These are phyloP conservation scores for Prenolepis imparis DNA, from an alignment of 2,888 invertebrate species.

Conservation along the genomic window DNA sequence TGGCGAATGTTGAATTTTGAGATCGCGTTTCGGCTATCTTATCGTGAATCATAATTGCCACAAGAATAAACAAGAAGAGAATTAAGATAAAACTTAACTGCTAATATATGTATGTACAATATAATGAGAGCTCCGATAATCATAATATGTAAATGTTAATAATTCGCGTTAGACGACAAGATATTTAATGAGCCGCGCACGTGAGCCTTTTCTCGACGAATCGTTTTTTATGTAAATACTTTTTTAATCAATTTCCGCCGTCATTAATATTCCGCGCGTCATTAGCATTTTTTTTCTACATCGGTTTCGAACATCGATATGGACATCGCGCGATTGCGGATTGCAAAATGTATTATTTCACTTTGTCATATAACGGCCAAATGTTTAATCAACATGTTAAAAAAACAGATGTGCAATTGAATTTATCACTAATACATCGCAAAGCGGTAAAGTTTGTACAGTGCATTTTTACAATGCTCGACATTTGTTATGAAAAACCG, in stretches of 20 bases:
- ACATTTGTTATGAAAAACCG: constrained; percentile 19
- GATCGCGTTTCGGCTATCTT: constrained; percentile 8
- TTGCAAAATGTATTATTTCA: constrained; percentile 47
- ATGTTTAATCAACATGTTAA: constrained; percentile 44
- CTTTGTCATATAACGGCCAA: constrained; percentile 24
- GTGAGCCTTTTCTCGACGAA: background rate
- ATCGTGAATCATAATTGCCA: constrained; percentile 8
- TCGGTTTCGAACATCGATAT: constrained; percentile 21
- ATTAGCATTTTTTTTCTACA: constrained; percentile 41
- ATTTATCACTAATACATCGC: constrained; percentile 43
- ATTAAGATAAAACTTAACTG: constrained; percentile 23
- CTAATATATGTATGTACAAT: background rate
- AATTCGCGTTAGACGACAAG: background rate
- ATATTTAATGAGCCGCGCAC: background rate
- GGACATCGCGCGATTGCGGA: constrained; percentile 22
- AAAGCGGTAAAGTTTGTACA: background rate
- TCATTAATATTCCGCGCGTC: constrained; percentile 22
- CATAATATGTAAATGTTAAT: background rate
- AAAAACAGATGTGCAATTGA: constrained; percentile 30
- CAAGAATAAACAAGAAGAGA: background rate
- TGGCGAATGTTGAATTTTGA: constrained; percentile 13
- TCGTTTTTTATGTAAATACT: constrained; percentile 21
- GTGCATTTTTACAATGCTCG: background rate
- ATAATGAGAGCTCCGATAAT: background rate
- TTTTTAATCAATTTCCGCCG: background rate